Evolutionary conservation across 2,113 vertebrate genomes (phyloP), one percentile per base, ranked within the genome.

Genomic region (Drymodes brunneopygia): DNA sequence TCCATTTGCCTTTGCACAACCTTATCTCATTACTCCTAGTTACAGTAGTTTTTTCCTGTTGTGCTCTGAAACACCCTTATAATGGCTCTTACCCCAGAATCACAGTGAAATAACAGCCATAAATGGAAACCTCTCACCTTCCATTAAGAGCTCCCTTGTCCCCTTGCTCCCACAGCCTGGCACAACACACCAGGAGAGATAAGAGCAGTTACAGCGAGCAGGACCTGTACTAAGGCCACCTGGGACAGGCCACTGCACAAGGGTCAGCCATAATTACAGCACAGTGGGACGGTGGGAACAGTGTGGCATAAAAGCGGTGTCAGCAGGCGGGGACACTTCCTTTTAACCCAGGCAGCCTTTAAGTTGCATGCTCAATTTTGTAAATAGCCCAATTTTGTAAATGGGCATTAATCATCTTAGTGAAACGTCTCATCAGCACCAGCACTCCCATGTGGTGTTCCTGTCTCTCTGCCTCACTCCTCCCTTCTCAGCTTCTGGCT

Each of bases 311-410:
- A 96, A 93, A 94, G 77, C 1, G 0, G 51, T 86, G 48, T 95
- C 94, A 95, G 90, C 53, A 1, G 90, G 90, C 82, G 88, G 60
- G 47, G 94, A 81, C 47, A 35, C 80, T 61, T 93, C 81, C 69
- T 93, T 88, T 97, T 83, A 81, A 90, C 42, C 72, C 38, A 93
- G 65, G 81, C 78, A 81, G 60, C 61, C 60, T 87, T 83, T 81
- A 82, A 90, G 70, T 74, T 93, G 85, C 90, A 90, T 15, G 86
- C 79, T 95, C 94, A 95, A 91, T 97, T 95, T 95, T 91, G 73
- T 86, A 87, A 96, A 85, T 94, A 91, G 74, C 86, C 85, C 85
- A 89, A 82, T 94, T 96, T 95, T 77, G 91, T 53, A 93, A 95
- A 96, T 95, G 81, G 80, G 81, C 72, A 95, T 90, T 96, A 92